These are phyloP conservation scores for Amazonetta brasiliensis DNA, from an alignment of 2,797 vertebrate species.

Conservation along the genomic window DNA sequence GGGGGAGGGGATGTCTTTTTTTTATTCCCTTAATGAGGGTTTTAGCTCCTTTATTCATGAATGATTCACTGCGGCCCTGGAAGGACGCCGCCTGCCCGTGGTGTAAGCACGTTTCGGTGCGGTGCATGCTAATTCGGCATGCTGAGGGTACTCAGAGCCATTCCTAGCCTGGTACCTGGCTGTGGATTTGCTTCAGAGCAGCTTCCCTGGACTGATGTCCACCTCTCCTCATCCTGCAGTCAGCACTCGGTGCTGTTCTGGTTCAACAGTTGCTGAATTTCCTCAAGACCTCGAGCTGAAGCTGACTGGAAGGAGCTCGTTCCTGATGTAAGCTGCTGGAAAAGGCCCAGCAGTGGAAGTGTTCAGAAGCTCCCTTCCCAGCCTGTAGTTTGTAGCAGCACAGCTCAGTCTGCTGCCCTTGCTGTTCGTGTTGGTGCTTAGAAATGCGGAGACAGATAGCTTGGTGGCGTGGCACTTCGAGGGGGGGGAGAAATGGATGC, in stretches of 20 bases:
- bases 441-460: not conserved
- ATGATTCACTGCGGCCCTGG: not conserved
- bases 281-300: not conserved
- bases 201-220: not conserved
- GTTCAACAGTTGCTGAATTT: not conserved
- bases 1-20: not conserved
- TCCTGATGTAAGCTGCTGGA: not conserved
- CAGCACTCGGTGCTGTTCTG: accelerated
- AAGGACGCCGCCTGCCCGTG: not conserved
- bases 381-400: not conserved
- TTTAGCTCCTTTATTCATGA: not conserved
- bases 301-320: not conserved
- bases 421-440: not conserved
- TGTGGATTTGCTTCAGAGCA: not conserved
- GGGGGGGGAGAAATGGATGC: accelerated
- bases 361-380: not conserved
- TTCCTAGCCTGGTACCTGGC: accelerated
- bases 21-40: not conserved
- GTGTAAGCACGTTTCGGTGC: not conserved
- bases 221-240: not conserved
- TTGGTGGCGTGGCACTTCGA: not conserved
- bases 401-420: not conserved
- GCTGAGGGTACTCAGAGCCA: not conserved
- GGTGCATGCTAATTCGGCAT: not conserved
- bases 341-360: not conserved